Conservation (phyloP, 2,113 vertebrate species). For the Dicaeum eximium region DNA sequence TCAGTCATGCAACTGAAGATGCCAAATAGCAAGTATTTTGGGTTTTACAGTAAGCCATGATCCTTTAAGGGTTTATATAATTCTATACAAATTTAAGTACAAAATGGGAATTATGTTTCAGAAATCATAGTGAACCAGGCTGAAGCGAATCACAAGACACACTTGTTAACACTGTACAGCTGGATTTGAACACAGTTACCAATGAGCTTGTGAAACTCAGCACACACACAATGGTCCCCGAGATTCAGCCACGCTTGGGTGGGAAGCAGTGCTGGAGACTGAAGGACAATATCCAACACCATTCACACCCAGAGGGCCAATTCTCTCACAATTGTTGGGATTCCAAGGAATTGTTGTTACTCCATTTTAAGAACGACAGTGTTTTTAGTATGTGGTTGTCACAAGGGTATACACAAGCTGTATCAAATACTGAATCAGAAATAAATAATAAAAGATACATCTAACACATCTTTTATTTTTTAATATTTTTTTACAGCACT, state of each 20-base stretch:
- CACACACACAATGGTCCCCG: constrained; percentile 15
- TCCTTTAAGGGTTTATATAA: neutral
- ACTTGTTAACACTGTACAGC: neutral
- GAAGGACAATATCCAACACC: neutral
- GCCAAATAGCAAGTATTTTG: neutral
- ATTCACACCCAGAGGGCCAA: neutral
- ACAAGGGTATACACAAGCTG: constrained; percentile 12
- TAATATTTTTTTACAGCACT: constrained; percentile 48
- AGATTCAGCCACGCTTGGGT: neutral
- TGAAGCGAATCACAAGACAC: constrained; percentile 18
- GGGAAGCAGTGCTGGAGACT: neutral
- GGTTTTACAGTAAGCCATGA: constrained; percentile 32
- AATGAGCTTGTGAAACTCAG: neutral
- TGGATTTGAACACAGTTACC: neutral
- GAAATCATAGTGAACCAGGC: neutral
- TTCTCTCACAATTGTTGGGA: neutral
- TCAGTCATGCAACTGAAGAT: neutral
- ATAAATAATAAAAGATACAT: constrained; percentile 67
- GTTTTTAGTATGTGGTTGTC: neutral
- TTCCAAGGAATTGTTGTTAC: neutral
- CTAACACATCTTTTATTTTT: constrained; percentile 60
- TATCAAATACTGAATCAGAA: constrained; percentile 53
- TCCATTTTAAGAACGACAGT: neutral
- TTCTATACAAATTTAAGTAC: constrained; percentile 6
- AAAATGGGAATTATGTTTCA: constrained; percentile 12